Conservation (phyloP, 2,888 invertebrate genomes). For the Caenorhabditis imperialis region DNA sequence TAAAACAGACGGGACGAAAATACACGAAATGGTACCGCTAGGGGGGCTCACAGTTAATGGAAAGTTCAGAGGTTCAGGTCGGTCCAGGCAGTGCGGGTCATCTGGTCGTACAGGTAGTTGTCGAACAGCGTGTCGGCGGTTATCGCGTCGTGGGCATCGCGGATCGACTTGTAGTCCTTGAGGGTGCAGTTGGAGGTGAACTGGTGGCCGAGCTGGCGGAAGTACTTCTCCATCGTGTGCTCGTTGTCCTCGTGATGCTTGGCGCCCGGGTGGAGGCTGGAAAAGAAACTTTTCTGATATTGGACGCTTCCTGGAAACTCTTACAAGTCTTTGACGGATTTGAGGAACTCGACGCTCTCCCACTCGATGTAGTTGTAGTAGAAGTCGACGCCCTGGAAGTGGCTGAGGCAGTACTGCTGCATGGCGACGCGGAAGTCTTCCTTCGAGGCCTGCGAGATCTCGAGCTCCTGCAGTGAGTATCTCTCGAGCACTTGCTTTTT, state of each 20-base stretch:
- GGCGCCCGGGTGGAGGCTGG: conserved; percentile 19
- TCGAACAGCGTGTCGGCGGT: conserved; percentile 10
- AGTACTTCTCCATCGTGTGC: neutral
- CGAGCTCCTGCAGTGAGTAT: conserved; percentile 4
- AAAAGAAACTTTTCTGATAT: too few relatives aligned
- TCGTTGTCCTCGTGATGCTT: neutral
- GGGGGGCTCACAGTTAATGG: conserved; percentile 11
- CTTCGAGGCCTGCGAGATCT: conserved; percentile 15
- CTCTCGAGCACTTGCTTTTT: neutral
- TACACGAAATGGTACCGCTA: conserved; percentile 38
- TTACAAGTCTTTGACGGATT: conserved; percentile 30
- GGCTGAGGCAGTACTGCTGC: conserved; percentile 10
- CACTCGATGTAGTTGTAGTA: conserved; percentile 33
- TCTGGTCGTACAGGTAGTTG: conserved; percentile 36
- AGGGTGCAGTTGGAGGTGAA: conserved; percentile 26
- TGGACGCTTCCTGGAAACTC: too few relatives aligned
- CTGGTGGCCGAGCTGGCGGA: conserved; percentile 13
- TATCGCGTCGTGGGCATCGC: conserved; percentile 6
- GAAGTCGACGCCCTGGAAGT: conserved; percentile 8
- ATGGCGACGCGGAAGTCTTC: conserved; percentile 13
- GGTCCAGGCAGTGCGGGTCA: conserved; percentile 29
- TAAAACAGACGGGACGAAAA: neutral
- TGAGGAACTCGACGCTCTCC: conserved; percentile 38
- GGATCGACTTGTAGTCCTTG: conserved; percentile 12
- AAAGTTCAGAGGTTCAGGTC: conserved; percentile 2